Percentiles rank a stretch among this genome's conserved stretches.
phyloP scores from a whole-genome alignment of 1,140 invertebrate species.

The Drosophila nebulosa region DNA sequence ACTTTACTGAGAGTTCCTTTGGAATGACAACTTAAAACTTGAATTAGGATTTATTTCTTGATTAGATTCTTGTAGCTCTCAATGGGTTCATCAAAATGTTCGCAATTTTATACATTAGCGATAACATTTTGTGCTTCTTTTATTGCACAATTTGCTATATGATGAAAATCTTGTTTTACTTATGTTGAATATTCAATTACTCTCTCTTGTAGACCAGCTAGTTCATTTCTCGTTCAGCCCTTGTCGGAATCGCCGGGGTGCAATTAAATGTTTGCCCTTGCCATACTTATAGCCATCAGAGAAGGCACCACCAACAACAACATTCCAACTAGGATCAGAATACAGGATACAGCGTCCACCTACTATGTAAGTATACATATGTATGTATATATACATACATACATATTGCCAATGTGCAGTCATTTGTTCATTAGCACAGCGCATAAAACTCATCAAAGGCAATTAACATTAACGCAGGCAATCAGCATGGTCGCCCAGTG shows the following conservation, averaged over 20 bases:
- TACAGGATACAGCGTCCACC: neutral
- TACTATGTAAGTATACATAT: neutral
- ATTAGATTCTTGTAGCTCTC: no score
- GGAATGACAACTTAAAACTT: no score
- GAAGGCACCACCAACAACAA: constrained; percentile 5
- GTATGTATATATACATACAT: neutral
- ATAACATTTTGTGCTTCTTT: neutral
- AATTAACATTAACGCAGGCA: constrained; percentile 78
- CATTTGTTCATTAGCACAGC: constrained; percentile 75
- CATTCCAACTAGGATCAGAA: neutral
- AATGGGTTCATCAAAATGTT: no score
- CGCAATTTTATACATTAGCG: no score
- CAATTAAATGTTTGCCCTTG: constrained; percentile 54
- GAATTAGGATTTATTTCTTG: no score
- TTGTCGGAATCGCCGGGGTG: constrained; percentile 15
- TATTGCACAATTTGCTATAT: neutral
- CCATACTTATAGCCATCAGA: neutral
- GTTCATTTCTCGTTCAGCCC: neutral
- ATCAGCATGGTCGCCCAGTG: constrained; percentile 41
- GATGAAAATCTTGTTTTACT: neutral
- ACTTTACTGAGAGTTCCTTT: no score
- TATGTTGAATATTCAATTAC: constrained; percentile 60
- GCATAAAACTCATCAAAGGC: constrained; percentile 78
- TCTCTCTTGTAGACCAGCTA: constrained; percentile 12
- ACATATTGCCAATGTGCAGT: constrained; percentile 72